Evolutionary conservation across 2,888 invertebrate genomes (phyloP), one percentile per base, ranked within the genome.

Genomic region (Pollenia amentaria): DNA sequence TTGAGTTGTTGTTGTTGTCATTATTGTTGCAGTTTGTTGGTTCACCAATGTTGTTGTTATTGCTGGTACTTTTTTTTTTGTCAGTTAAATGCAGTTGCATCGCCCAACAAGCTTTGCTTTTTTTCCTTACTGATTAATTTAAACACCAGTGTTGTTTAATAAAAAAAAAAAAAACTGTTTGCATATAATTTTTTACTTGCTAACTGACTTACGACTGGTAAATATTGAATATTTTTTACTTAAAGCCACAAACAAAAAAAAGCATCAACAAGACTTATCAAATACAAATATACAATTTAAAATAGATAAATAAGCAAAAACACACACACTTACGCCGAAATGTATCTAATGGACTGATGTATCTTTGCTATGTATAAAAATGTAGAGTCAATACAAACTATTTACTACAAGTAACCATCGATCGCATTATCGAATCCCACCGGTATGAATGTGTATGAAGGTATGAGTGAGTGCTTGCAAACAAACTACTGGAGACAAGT

Each of bases 301-400:
- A 62, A 51, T 75, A 67, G 82, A 69, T 76, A 76, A 76, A 82
- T 69, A 82, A 2, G 62, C 57, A 65, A 46, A 81, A 40, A 70
- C 4, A 29, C 7, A 29, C 14, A 70, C 51, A 40, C 48, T 53
- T 14, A 51, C 42, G 65, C 8, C 38, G 65, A 51, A 69, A 46
- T 14, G 38, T 16, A n/a, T 29, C 12, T 62, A 48, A 10, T 29
- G 29, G 40, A 69, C 69, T 67, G 69, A 69, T 78, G 60, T 78
- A 57, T 67, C 57, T 29, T 29, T 29, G 29, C 46, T 67, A 51
- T 77, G 64, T 29, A 18, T 18, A 10, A 18, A 18, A 70, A 62
- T 79, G 62, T 62, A 40, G 62, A 70, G 79, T 79, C 79, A 79
- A 80, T 72, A 72, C 42, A 53, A 64, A 53, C 44, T 51, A 70